Base-by-base conservation (phyloP, 2,113 vertebrate species). In the Toxotes chatareus region DNA sequence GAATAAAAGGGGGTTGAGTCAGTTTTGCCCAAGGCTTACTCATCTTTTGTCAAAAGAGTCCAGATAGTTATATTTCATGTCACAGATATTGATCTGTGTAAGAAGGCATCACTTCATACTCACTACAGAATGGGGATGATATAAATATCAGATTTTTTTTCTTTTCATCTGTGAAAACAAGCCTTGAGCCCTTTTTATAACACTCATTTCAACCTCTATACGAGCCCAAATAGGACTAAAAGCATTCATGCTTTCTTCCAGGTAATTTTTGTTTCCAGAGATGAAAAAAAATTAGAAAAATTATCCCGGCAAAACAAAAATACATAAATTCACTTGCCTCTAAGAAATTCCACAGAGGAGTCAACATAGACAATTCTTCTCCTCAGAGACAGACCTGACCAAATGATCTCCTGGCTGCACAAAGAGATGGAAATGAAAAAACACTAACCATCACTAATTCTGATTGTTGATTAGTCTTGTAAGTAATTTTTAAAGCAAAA, bases 21-120 rank as follows among this genome's bases (percentile, higher is more conserved):
- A 61, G 32, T 70, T 65, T 69, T 73, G 56, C 66, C 62, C 19
- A 75, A 59, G 71, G 56, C 49, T 81, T 47, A 36, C 4, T 62
- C 44, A 64, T 61, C 34, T n/a, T 40, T 72, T 67, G 14, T 56
- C 38, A 74, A 40, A 60, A 68, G 40, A 36, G 44, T 49, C 34
- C 40, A 57, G 40, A 47, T 32, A 53, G 34, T 19, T 44, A 73
- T 51, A 67, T 73, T 66, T 67, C 53, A 68, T 49, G 53, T 73
- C 61, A 36, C 47, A 75, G 56, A 32, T 62, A 74, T 62, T 44
- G 79, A 64, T 73, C 70, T n/a, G 34, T 31, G 21, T 61, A 7
- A 38, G 32, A 69, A 44, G 53, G n/a, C 59, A 44, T 63, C 36
- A 46, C 10, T 47, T 60, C 16, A 38, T 38, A 68, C n/a, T 68